A percentile compares a stretch with the other conserved stretches of the same genome.
Evolutionary conservation across 2,113 vertebrate species (phyloP).

Genomic region (cat (Felis catus)): F.catus_Fca126_mat1.0 CM031415.1:147180501-147181000

Average conservation of each 20-base stretch:
- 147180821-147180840: neutral
- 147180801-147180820: neutral
- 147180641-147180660: neutral
- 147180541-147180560: neutral
- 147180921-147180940: too few relatives aligned
- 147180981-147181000: too few relatives aligned
- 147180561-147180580: neutral
- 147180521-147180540: neutral
- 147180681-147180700: neutral
- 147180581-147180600: neutral
- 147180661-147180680: neutral
- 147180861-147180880: too few relatives aligned
- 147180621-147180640: neutral
- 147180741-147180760: neutral
- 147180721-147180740: neutral
- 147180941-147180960: too few relatives aligned
- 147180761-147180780: neutral
- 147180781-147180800: neutral
- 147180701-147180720: neutral
- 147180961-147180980: too few relatives aligned
- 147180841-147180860: too few relatives aligned
- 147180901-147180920: too few relatives aligned
- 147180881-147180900: too few relatives aligned
- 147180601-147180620: neutral
- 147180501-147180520: neutral